A percentile compares a stretch with the other conserved stretches of the same genome.
Evolutionary conservation across 1,140 invertebrate genomes (phyloP).

Genomic region (Platyura marginata): DNA sequence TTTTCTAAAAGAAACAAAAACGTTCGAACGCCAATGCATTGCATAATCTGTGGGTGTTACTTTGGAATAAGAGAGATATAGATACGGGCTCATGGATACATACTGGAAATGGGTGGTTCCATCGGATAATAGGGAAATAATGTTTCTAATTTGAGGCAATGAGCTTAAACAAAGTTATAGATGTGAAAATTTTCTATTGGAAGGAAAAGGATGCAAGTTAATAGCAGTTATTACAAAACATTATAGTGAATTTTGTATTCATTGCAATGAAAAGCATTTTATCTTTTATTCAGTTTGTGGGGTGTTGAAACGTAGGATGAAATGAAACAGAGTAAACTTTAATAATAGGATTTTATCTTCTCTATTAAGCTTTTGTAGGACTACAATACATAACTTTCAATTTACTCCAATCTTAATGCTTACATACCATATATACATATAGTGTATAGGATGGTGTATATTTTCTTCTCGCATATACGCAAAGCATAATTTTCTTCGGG

Average conservation of each 20-base stretch:
- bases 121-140: background rate
- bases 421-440: too few species aligned
- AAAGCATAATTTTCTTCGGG: too few species aligned
- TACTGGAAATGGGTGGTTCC: background rate
- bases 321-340: constrained; percentile 18
- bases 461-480: too few species aligned
- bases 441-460: too few species aligned
- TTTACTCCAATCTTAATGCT: too few species aligned
- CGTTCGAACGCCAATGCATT: too few species aligned
- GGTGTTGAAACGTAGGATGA: constrained; percentile 8
- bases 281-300: constrained; percentile 19
- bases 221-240: background rate
- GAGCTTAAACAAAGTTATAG: background rate
- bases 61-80: background rate
- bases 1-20: too few species aligned
- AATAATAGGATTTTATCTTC: constrained; percentile 26
- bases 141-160: background rate
- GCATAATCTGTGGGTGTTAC: too few species aligned
- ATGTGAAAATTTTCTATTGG: background rate
- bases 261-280: constrained; percentile 23
- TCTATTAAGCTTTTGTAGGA: too few species aligned
- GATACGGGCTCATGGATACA: background rate
- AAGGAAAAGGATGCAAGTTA: background rate
- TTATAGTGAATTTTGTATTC: constrained; percentile 18
- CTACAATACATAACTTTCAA: too few species aligned